Evolutionary conservation across 2,888 invertebrate species (phyloP).

Genomic region (Arrhopalites spinosus): DNA sequence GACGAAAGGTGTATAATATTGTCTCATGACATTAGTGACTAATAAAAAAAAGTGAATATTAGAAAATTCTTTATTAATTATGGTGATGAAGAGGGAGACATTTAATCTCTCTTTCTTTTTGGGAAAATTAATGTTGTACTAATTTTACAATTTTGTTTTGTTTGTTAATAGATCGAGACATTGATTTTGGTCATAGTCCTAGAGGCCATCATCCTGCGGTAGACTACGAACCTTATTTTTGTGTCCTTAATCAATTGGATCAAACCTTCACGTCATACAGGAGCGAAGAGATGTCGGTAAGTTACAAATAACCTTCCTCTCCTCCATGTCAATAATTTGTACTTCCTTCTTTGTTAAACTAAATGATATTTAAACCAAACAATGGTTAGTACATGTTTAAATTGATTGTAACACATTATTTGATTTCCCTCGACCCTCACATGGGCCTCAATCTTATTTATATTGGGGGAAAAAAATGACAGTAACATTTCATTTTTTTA

Average conservation of each 20-base stretch:
- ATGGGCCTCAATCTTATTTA: background rate
- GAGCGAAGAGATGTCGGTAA: constrained; percentile 78
- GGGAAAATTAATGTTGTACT: background rate
- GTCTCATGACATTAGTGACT: too few species aligned
- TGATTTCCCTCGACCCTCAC: background rate
- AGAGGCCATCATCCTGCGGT: constrained; percentile 57
- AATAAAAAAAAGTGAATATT: too few species aligned
- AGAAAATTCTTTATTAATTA: too few species aligned
- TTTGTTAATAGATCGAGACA: constrained; percentile 57
- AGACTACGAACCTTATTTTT: constrained; percentile 78
- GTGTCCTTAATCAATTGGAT: constrained; percentile 76
- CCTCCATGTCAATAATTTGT: too few species aligned
- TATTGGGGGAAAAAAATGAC: background rate
- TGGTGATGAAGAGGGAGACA: background rate
- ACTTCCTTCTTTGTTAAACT: background rate
- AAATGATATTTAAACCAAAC: too few species aligned
- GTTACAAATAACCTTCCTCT: constrained; percentile 58
- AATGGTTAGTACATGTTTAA: too few species aligned
- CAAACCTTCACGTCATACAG: constrained; percentile 76
- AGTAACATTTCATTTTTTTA: background rate
- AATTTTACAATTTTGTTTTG: too few species aligned
- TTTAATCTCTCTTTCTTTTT: too few species aligned
- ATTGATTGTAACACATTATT: too few species aligned
- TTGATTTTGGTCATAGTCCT: constrained; percentile 57
- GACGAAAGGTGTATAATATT: background rate